These are phyloP conservation scores for Craniophora ligustri DNA, from an alignment of 2,888 invertebrate species.

Conservation along the genomic window DNA sequence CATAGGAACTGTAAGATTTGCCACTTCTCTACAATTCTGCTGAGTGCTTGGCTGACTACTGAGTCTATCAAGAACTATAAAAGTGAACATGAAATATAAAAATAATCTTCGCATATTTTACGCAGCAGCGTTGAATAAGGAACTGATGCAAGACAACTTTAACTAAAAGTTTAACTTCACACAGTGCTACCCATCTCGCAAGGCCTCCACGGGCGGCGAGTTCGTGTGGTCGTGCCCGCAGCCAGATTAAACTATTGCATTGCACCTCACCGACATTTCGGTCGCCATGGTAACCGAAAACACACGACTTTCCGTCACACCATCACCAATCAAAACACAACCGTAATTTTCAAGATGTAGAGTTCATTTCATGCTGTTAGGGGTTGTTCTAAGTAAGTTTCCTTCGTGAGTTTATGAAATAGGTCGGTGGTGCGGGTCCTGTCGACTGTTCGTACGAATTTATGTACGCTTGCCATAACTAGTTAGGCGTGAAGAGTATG, in stretches of 20 bases:
- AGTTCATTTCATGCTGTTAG: slow-evolving; percentile 9
- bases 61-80: no score
- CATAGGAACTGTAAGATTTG: no score
- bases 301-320: slow-evolving; percentile 64
- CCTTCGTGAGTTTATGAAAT: slow-evolving; percentile 72
- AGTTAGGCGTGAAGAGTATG: slow-evolving; percentile 58
- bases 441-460: slow-evolving; percentile 70
- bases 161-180: slow-evolving; percentile 31
- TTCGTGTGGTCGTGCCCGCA: slow-evolving; percentile 81
- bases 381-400: slow-evolving; percentile 48
- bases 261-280: slow-evolving; percentile 80
- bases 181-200: slow-evolving; percentile 60
- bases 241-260: slow-evolving; percentile 82
- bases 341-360: slow-evolving; percentile 7
- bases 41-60: no score
- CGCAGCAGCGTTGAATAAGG: not conserved
- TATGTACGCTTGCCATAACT: slow-evolving; percentile 54
- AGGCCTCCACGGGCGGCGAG: slow-evolving; percentile 75
- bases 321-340: slow-evolving; percentile 21
- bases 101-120: no score
- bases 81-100: no score
- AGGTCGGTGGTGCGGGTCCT: slow-evolving; percentile 67
- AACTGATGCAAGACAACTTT: not conserved
- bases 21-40: no score
- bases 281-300: slow-evolving; percentile 82